A percentile compares a stretch with the other conserved stretches of the same genome.
Conservation (phyloP, 1,140 invertebrate species). For the Phymorhynchus buccinoides region DNA sequence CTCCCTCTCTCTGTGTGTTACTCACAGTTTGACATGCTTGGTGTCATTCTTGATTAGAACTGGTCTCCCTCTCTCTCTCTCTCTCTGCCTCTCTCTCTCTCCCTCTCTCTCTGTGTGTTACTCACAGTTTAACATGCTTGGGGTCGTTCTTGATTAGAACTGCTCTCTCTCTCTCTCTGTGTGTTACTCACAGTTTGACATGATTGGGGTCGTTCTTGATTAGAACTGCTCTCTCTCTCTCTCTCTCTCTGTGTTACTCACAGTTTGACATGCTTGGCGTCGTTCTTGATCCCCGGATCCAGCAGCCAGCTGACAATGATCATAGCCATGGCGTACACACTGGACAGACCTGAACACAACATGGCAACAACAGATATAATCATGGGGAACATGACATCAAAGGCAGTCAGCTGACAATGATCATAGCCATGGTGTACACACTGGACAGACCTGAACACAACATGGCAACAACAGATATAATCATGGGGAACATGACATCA, state of each 20-base stretch:
- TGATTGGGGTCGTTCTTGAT: no score
- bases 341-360: slow-evolving; percentile 69
- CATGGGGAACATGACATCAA: no score
- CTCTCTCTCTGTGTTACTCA: slow-evolving; percentile 79
- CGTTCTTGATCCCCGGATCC: slow-evolving; percentile 80
- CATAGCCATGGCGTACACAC: slow-evolving; percentile 81
- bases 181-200: no score
- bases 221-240: no score
- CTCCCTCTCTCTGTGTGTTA: no score
- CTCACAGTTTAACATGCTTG: no score
- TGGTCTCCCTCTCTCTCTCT: no score
- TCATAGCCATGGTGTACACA: slow-evolving; percentile 82
- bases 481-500: slow-evolving; percentile 39
- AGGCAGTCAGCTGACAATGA: slow-evolving; percentile 84
- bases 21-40: slow-evolving; percentile 86
- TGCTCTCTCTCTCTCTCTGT: no score
- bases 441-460: slow-evolving; percentile 68
- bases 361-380: slow-evolving; percentile 80
- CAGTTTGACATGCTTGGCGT: slow-evolving; percentile 85
- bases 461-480: slow-evolving; percentile 78
- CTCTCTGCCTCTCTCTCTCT: no score
- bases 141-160: no score
- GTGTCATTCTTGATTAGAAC: slow-evolving; percentile 79
- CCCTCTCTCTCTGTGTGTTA: no score
- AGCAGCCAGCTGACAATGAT: slow-evolving; percentile 84